Evolutionary conservation across 92 coral and sea anemone genomes (phyloP).

Genomic region (Muricea muricata): DNA sequence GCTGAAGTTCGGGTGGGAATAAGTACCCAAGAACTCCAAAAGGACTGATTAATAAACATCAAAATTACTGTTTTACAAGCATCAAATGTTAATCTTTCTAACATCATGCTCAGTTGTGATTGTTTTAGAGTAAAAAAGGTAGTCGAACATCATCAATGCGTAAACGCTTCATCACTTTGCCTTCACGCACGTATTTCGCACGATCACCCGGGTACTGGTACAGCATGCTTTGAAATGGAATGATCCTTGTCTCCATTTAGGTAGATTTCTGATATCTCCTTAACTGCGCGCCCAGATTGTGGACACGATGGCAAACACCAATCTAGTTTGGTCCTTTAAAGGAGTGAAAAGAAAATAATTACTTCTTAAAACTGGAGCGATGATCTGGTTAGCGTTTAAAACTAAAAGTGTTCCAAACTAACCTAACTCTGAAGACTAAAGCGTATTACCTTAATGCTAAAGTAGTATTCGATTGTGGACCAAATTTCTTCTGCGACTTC

Average conservation of each 20-base stretch:
- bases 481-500: neutral
- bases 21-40: no score
- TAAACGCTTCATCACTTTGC: slow-evolving; percentile 11
- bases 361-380: neutral
- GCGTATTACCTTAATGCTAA: neutral
- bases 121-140: neutral
- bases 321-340: slow-evolving; percentile 6
- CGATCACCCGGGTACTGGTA: neutral
- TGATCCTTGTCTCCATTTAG: slow-evolving; percentile 10
- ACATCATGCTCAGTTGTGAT: no score
- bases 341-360: neutral
- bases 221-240: neutral
- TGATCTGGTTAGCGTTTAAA: neutral
- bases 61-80: no score
- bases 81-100: no score
- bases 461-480: neutral
- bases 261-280: slow-evolving; percentile 19
- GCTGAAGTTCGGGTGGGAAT: no score
- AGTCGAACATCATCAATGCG: neutral
- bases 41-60: no score
- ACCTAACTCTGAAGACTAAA: no score
- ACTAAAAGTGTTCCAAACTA: neutral
- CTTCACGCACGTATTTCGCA: neutral
- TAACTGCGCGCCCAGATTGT: neutral
- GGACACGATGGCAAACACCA: slow-evolving; percentile 25